These are phyloP conservation scores for Amphipoea oculea DNA, from an alignment of 2,888 invertebrate species.

Conservation along the genomic window DNA sequence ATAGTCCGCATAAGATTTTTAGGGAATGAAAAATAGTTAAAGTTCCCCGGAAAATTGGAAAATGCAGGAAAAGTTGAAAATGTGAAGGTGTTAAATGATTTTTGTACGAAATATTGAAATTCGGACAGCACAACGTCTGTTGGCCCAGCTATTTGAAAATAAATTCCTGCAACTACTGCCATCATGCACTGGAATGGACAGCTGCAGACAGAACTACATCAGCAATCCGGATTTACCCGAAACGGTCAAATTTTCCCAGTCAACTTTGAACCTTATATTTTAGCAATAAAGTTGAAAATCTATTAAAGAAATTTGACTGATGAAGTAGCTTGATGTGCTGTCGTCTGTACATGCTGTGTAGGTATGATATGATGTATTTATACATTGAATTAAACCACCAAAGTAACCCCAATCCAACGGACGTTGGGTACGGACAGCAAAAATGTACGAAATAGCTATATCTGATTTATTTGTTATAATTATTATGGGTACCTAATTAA, in stretches of 20 bases:
- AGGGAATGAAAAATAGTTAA: neutral
- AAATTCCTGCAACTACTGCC: neutral
- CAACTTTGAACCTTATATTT: too few relatives aligned
- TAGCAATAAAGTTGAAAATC: too few relatives aligned
- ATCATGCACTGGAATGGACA: neutral
- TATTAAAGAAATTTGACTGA: too few relatives aligned
- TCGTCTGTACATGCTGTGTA: neutral
- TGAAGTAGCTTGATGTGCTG: too few relatives aligned
- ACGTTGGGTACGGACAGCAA: slow-evolving; percentile 39
- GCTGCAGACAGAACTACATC: neutral
- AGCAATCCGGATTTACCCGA: neutral
- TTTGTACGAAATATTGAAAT: neutral
- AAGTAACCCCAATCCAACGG: slow-evolving; percentile 31
- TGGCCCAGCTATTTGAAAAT: neutral
- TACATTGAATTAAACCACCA: slow-evolving; percentile 53
- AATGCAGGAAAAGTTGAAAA: too few relatives aligned
- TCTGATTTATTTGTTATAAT: neutral
- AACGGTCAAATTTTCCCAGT: too few relatives aligned
- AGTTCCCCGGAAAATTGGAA: neutral
- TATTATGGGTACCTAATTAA: neutral
- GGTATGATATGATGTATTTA: slow-evolving; percentile 30
- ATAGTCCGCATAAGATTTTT: neutral
- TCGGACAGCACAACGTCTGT: neutral
- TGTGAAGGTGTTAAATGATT: too few relatives aligned
- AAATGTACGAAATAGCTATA: neutral